Conservation (phyloP, 2,888 invertebrate genomes). For the Odontocolon sp. region DNA sequence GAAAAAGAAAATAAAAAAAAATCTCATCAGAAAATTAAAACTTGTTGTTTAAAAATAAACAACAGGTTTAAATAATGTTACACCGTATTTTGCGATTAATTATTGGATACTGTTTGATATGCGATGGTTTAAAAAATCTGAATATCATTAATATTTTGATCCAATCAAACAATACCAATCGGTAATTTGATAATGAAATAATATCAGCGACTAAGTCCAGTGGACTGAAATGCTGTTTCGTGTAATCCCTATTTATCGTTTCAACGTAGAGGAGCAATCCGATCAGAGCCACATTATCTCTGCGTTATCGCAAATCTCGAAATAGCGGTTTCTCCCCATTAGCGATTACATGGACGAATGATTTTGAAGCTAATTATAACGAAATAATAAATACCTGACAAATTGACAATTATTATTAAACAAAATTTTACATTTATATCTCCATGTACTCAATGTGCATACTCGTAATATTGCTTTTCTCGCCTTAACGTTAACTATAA, state of each 20-base stretch:
- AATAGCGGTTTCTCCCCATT: conserved; percentile 12
- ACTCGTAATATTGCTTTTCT: no score
- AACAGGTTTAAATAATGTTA: no score
- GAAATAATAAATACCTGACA: neutral
- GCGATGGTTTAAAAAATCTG: no score
- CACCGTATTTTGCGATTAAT: no score
- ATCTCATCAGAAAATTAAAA: no score
- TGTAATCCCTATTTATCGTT: conserved; percentile 54
- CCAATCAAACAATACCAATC: no score
- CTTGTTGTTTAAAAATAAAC: no score
- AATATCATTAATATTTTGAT: no score
- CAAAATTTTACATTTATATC: neutral
- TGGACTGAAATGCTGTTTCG: conserved; percentile 1
- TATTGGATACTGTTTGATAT: no score
- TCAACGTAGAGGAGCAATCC: conserved; percentile 32
- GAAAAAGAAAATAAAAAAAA: no score
- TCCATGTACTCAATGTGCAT: no score
- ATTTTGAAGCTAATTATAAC: conserved; percentile 31
- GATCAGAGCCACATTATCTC: conserved; percentile 47
- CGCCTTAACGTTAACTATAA: no score
- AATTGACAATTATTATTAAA: neutral
- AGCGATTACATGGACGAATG: neutral
- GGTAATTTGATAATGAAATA: conserved; percentile 28
- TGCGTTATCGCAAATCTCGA: conserved; percentile 33
- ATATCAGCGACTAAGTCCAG: conserved; percentile 42